Base-by-base conservation (phyloP, 2,888 invertebrate species). In the Nasonia oneida region DNA sequence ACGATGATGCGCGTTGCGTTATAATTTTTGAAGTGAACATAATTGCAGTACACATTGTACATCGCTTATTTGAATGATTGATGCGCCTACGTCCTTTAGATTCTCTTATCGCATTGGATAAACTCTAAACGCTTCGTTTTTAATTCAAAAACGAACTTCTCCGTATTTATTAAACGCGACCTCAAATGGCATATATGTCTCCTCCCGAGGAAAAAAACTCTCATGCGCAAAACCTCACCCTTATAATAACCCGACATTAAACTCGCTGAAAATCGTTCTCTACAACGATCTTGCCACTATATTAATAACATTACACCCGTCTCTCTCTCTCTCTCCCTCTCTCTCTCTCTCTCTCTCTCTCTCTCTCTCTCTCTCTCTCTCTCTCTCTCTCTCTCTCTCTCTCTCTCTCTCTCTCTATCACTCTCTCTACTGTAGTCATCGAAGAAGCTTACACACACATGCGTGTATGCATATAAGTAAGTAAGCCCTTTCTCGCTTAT, bases 211-310 rank as follows among this genome's bases (percentile, higher is more conserved):
- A 57, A 57, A n/a, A 57, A 57, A 57, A 57, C n/a, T 57, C 57
- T 5, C 57, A 57, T 57, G 3, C 8, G 2, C 2, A 29, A 81
- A 81, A 73, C n/a, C 57, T 57, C 15, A n/a, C 23, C 47, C n/a
- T 53, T 2, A 8, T 42, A 67, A 76, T 70, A 23, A 67, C 75
- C 47, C 33, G 61, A 39, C 71, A 73, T 81, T 81, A 81, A 81
- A 74, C 53, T 50, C 53, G 42, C 74, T 74, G 33, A 64, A 81
- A 74, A 47, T 29, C 33, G 61, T 23, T 81, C 12, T 15, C 12
- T 15, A 80, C 33, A 42, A 33, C 33, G 10, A 18, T 57, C n/a
- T n/a, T n/a, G 12, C 4, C 73, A 18, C 39, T 39, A 61, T 77
- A 15, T n/a, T n/a, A 77, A 29, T 23, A 29, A 67, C 39, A 33